Evolutionary conservation across 2,888 invertebrate genomes (phyloP).

Genomic region (Doris montereyensis): DNA sequence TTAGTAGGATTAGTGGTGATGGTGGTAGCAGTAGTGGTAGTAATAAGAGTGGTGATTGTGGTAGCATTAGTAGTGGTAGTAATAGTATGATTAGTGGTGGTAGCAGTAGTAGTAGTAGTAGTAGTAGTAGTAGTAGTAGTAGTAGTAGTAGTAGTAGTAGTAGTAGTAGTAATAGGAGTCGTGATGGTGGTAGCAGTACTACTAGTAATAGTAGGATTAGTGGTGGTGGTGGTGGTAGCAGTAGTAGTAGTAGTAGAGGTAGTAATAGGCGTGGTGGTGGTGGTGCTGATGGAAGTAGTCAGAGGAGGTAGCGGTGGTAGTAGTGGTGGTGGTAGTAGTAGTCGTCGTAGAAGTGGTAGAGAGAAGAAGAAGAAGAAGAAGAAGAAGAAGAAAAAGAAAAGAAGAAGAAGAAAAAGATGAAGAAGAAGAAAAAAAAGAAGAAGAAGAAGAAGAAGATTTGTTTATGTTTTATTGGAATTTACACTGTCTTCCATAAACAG

Average conservation of each 20-base stretch:
- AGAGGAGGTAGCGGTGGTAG: no score
- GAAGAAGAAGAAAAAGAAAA: no score
- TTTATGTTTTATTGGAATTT: no score
- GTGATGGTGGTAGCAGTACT: background rate
- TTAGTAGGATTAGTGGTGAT: background rate
- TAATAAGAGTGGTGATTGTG: background rate
- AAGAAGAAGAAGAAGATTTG: no score
- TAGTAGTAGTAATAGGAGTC: background rate
- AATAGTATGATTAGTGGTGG: background rate
- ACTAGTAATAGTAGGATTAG: background rate
- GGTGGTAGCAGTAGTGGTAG: background rate
- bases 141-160: background rate
- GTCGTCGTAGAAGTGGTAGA: background rate
- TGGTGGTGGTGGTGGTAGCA: background rate
- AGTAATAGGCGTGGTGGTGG: background rate
- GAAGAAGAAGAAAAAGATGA: no score
- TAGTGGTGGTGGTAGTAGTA: no score
- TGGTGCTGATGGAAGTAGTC: no score
- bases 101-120: background rate
- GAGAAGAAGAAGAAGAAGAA: background rate
- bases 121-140: background rate
- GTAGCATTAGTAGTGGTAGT: background rate
- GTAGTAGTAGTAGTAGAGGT: conserved; percentile 7
- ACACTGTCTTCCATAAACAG: no score
- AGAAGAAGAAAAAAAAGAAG: no score